Conservation (phyloP, 2,797 vertebrate species). For the Botia kubotai region DNA sequence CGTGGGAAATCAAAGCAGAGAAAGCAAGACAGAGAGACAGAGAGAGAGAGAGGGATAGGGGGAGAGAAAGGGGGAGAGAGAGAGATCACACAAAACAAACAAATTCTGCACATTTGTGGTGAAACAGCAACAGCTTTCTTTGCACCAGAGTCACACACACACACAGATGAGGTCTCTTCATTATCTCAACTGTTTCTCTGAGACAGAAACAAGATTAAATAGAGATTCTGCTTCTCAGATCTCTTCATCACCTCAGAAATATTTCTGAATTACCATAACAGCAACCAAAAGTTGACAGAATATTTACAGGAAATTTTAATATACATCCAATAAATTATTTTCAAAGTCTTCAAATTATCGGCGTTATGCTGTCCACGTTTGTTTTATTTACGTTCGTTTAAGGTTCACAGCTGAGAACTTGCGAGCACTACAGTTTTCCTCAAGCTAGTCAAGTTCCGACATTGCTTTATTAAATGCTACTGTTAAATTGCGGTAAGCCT, state of each 20-base stretch:
- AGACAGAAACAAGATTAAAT: too few species aligned
- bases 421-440: background rate
- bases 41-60: constrained; percentile 57
- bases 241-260: too few species aligned
- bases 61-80: constrained; percentile 55
- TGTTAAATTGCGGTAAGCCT: constrained; percentile 31
- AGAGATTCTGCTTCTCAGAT: too few species aligned
- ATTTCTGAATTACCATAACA: background rate
- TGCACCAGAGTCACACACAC: constrained; percentile 61
- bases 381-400: too few species aligned
- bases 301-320: too few species aligned
- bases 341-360: too few species aligned
- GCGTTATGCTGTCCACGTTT: too few species aligned
- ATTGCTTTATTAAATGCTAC: constrained; percentile 65
- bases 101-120: constrained; percentile 65
- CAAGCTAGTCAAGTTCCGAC: constrained; percentile 66
- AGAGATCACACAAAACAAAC: constrained; percentile 60
- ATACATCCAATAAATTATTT: too few species aligned
- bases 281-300: too few species aligned
- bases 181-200: too few species aligned
- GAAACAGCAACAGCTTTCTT: constrained; percentile 69
- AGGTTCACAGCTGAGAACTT: background rate
- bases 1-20: constrained; percentile 72
- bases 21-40: constrained; percentile 27
- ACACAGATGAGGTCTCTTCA: background rate